Base-by-base conservation (phyloP, 2,888 invertebrate species). In the Adela reaumurella region DNA sequence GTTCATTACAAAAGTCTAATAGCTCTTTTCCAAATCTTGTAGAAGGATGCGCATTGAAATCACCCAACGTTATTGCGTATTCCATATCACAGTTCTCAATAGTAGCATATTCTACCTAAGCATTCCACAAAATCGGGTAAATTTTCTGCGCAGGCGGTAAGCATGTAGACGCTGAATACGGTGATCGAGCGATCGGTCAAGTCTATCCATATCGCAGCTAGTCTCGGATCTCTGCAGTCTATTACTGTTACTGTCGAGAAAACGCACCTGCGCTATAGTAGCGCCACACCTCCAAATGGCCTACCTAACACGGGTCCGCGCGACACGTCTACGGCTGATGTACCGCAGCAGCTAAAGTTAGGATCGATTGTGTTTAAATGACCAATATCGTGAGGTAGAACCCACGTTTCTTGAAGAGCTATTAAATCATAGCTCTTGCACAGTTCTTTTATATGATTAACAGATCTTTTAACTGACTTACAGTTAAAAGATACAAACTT, bases 11-110 rank as follows among this genome's bases (percentile, higher is more conserved):
- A 45, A 52, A 52, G 47, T 43, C 44, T 19, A 43, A 14, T 11
- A 59, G 43, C 46, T 58, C 56, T 2, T 28, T 43, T 35, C n/a
- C 49, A 52, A 59, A 59, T 6, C 43, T 24, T 19, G 49, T 50
- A 20, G 51, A 49, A 0, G 57, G 57, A 20, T 59, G 55, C 1
- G 58, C 57, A 42, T 58, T 59, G 28, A 53, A 57, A 47, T 58
- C 57, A 0, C 58, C 58, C 1, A 57, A 19, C 1, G 56, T 49
- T 45, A 49, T 55, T 1, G 55, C 55, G 14, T 14, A 35, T 17
- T 57, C 54, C 2, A 53, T 45, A 11, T 50, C 45, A 41, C 35
- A 24, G 17, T 19, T 44, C 2, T 55, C 54, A 3, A 55, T 47
- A 10, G 57, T 49, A 53, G 47, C 19, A 47, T 8, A 57, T 14